These are phyloP conservation scores for Caligus rogercresseyi DNA, from an alignment of 1,140 invertebrate species.

Conservation along the genomic window DNA sequence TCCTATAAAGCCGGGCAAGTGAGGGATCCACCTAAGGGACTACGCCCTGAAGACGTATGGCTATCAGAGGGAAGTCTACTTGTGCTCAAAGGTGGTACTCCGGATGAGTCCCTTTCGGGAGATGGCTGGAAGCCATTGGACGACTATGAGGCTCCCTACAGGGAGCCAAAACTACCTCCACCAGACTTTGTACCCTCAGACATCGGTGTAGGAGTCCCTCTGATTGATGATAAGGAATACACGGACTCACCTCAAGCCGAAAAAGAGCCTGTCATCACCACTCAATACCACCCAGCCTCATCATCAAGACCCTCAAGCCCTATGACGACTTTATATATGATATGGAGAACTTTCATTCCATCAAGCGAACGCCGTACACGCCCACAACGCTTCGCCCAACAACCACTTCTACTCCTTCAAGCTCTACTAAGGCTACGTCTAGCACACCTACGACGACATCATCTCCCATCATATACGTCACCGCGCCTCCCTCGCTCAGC, in stretches of 20 bases:
- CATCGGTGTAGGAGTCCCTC: neutral
- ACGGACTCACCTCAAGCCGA: too few relatives aligned
- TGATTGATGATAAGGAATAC: neutral
- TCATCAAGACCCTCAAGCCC: neutral
- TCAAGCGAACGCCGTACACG: too few relatives aligned
- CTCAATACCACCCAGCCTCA: too few relatives aligned
- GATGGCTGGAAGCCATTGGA: slow-evolving; percentile 14
- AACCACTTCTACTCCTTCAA: too few relatives aligned
- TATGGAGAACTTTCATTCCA: slow-evolving; percentile 14
- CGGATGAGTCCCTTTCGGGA: neutral
- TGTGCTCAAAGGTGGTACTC: slow-evolving; percentile 15
- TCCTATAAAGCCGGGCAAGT: neutral
- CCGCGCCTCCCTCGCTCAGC: neutral
- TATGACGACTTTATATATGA: slow-evolving; percentile 2
- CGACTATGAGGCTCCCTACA: slow-evolving; percentile 15
- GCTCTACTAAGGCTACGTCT: too few relatives aligned
- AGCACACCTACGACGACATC: neutral
- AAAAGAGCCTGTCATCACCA: too few relatives aligned
- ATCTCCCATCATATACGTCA: neutral
- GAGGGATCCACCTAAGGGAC: neutral
- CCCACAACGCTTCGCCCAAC: too few relatives aligned
- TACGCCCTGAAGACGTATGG: slow-evolving; percentile 16
- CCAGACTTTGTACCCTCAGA: slow-evolving; percentile 15
- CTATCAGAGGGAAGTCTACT: slow-evolving; percentile 9
- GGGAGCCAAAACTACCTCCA: slow-evolving; percentile 16